Evolutionary conservation across 1,140 invertebrate genomes (phyloP).

Genomic region (Drosophila busckii): DNA sequence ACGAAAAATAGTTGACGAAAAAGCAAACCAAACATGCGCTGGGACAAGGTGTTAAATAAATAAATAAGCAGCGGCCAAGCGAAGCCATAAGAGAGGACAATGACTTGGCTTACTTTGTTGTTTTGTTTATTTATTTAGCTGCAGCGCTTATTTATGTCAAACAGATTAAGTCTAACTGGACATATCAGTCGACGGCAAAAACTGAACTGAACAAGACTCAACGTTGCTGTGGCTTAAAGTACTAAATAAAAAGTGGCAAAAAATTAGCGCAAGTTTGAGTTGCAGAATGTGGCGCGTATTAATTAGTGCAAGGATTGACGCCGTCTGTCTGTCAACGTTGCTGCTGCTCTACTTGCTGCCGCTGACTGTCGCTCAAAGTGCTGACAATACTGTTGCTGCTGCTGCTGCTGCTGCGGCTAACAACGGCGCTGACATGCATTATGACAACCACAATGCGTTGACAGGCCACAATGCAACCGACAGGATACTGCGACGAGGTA

Average conservation of each 20-base stretch:
- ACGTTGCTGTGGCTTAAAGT: constrained; percentile 5
- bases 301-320: constrained; percentile 34
- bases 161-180: constrained; percentile 40
- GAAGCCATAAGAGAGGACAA: constrained; percentile 13
- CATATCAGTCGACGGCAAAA: constrained; percentile 43
- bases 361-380: constrained; percentile 21
- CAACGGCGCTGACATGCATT: constrained; percentile 42
- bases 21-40: constrained; percentile 37
- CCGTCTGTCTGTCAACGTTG: not conserved
- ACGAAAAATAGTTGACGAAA: constrained; percentile 3
- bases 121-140: constrained; percentile 14
- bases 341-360: constrained; percentile 17
- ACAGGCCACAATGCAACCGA: constrained; percentile 40
- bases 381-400: constrained; percentile 33
- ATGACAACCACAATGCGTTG: constrained; percentile 34
- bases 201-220: constrained; percentile 26
- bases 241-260: not conserved
- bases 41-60: constrained; percentile 66
- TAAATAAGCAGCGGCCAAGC: constrained; percentile 56
- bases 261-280: not conserved
- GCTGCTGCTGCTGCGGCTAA: not conserved
- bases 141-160: constrained; percentile 44
- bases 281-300: constrained; percentile 23
- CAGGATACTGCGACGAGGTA: constrained; percentile 55
- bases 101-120: constrained; percentile 42